A percentile compares a stretch with the other conserved stretches of the same genome.
Conservation (phyloP, 2,888 invertebrate species). For the Epiperipatus broadwayi region DNA sequence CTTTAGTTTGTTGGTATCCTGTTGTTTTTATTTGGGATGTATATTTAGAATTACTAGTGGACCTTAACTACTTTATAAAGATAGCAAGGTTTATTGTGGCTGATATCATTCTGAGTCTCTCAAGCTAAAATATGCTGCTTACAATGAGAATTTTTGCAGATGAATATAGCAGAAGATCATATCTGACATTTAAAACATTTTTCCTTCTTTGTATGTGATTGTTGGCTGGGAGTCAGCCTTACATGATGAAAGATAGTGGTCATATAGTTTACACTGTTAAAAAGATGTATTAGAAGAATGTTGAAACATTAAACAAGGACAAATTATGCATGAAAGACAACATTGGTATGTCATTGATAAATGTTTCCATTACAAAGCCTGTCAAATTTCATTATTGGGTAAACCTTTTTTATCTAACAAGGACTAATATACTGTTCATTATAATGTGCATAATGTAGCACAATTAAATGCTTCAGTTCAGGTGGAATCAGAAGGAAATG, state of each 20-base stretch:
- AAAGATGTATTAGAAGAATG: slow-evolving; percentile 89
- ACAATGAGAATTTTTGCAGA: slow-evolving; percentile 95
- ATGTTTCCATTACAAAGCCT: slow-evolving; percentile 87
- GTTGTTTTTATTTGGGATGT: too few relatives aligned
- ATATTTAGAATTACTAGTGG: too few relatives aligned
- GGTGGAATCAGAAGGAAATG: slow-evolving; percentile 16
- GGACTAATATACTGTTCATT: slow-evolving; percentile 89
- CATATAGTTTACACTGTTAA: slow-evolving; percentile 85
- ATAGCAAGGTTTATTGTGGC: too few relatives aligned
- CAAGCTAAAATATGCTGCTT: too few relatives aligned
- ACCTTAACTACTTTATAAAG: too few relatives aligned
- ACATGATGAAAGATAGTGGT: slow-evolving; percentile 88
- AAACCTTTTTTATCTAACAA: slow-evolving; percentile 73
- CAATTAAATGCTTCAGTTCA: too few relatives aligned
- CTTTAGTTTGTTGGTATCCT: too few relatives aligned
- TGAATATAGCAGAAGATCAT: slow-evolving; percentile 90
- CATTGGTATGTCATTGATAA: slow-evolving; percentile 93
- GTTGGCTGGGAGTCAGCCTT: slow-evolving; percentile 80
- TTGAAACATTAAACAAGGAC: slow-evolving; percentile 89
- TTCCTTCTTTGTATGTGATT: slow-evolving; percentile 87
- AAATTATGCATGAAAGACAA: slow-evolving; percentile 94
- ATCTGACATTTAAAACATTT: slow-evolving; percentile 99
- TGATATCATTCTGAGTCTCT: too few relatives aligned
- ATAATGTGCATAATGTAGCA: slow-evolving; percentile 49
- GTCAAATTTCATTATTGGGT: slow-evolving; percentile 50